Percentiles rank a stretch among this genome's conserved stretches.
Conservation (phyloP, 92 coral and sea anemone species). For the Zoanthus gigantus region DNA sequence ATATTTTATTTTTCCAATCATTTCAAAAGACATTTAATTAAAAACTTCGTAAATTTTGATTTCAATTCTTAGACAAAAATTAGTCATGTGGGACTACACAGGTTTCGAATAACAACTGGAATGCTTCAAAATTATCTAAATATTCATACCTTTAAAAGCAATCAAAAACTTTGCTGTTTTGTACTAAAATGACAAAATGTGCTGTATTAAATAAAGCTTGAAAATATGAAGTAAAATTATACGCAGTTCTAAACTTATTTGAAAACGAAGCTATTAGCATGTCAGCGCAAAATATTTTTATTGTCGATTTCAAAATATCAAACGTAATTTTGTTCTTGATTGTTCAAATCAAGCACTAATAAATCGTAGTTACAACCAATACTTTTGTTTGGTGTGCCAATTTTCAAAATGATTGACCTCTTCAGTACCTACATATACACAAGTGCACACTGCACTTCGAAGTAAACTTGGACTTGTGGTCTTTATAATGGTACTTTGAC, state of each 20-base stretch:
- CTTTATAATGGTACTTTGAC: no score
- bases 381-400: not conserved
- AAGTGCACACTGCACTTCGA: conserved; percentile 11
- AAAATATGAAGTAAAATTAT: no score
- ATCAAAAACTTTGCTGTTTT: no score
- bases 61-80: not conserved
- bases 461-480: not conserved
- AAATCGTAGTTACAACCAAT: not conserved
- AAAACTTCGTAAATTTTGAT: not conserved
- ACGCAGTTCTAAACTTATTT: not conserved
- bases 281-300: not conserved
- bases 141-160: not conserved
- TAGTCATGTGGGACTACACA: not conserved
- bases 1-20: conserved; percentile 6
- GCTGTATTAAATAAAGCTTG: not conserved
- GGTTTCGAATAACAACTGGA: not conserved
- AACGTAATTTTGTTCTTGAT: not conserved
- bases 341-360: not conserved
- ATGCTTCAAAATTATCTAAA: not conserved
- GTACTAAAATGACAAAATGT: not conserved
- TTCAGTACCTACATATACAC: not conserved
- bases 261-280: not conserved
- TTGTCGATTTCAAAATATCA: not conserved
- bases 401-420: not conserved
- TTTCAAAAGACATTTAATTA: not conserved